Percentiles rank a stretch among this genome's conserved stretches.
phyloP scores from a whole-genome alignment of 2,113 vertebrate species.

The Muntiacus muntjak region DNA sequence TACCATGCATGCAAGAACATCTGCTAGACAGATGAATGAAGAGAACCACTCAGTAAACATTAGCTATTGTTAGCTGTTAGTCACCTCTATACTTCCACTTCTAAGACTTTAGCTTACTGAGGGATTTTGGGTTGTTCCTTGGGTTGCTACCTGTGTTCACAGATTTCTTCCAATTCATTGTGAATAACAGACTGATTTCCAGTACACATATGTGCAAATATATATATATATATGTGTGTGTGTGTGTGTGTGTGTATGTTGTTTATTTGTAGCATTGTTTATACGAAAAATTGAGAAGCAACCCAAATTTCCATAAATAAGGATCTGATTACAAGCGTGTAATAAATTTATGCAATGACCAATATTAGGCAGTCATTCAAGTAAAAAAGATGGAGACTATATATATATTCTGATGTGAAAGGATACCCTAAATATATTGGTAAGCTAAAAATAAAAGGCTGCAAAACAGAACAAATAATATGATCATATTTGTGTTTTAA shows the following conservation, averaged over 20 bases:
- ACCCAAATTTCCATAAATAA: neutral
- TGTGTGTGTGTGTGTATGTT: too few species aligned
- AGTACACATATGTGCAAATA: neutral
- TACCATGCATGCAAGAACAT: neutral
- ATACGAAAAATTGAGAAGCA: neutral
- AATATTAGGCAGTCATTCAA: neutral
- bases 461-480: neutral
- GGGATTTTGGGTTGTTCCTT: too few species aligned
- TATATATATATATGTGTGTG: too few species aligned
- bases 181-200: too few species aligned
- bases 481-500: neutral
- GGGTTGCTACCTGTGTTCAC: too few species aligned
- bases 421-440: neutral
- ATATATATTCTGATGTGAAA: neutral
- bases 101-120: neutral
- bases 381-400: neutral
- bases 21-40: neutral
- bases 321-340: neutral
- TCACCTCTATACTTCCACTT: neutral
- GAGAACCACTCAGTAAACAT: neutral
- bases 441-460: neutral
- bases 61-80: neutral
- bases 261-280: neutral
- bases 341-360: neutral
- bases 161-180: too few species aligned